Base-by-base conservation (phyloP, 2,888 invertebrate species). In the Heliconius hortense region DNA sequence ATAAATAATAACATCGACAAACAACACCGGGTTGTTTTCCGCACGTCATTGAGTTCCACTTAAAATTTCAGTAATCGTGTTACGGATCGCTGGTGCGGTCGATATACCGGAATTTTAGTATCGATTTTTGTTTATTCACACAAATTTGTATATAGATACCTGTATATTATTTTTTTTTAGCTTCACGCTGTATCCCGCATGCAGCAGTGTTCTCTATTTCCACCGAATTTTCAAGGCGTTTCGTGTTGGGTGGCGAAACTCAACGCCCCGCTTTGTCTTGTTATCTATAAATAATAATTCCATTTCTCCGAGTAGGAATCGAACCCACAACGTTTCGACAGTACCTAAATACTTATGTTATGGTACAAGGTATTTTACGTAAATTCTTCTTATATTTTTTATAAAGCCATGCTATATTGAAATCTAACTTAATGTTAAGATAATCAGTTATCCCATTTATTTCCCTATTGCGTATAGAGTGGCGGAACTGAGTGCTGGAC, bases 31-130 rank as follows among this genome's bases (percentile, higher is more conserved):
- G 66, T 59, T 73, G 67, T 59, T 77, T 74, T 78, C 78, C 76
- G 74, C 78, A 77, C 78, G 76, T 77, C 77, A 79, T 78, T 79
- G 79, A 79, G 67, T 62, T 62, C 70, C 77, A 77, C 74, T 79
- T 79, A 75, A 73, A 68, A 69, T 76, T 74, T 74, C 73, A 77
- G 73, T 78, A 78, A 78, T 77, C 76, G 74, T 71, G 70, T 72
- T 64, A 35, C 59, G 53, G 63, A 69, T n/a, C 56, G 56, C 35
- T 68, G 59, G 28, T 69, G 63, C 35, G 72, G 24, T 18, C 56
- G 24, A 11, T 69, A 53, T 35, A 68, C n/a, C 31, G 5, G 5
- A 15, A 7, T 68, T 53, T 28, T 2, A 3, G 28, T 31, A n/a
- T 69, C n/a, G 53, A 31, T 48, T 68, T 68, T 28, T 28, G 28